These are phyloP conservation scores for Stegodyphus dumicola DNA, from an alignment of 1,140 invertebrate species.

Conservation along the genomic window DNA sequence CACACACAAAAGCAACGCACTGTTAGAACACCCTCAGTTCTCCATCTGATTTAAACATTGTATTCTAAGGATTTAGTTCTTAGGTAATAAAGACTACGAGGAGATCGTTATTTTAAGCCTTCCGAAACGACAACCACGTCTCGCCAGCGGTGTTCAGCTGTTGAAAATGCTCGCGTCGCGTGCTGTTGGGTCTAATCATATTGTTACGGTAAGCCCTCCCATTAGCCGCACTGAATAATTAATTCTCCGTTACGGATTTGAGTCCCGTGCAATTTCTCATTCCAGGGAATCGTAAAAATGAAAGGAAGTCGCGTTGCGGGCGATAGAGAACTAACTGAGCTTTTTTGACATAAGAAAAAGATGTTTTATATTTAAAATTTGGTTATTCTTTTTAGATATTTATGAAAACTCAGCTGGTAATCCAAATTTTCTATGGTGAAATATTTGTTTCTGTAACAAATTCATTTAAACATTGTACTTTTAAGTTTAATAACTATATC, in stretches of 20 bases:
- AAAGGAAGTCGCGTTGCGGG: neutral
- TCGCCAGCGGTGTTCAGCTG: slow-evolving; percentile 19
- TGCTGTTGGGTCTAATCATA: slow-evolving; percentile 42
- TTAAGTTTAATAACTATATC: too few relatives aligned
- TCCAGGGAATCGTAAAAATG: neutral
- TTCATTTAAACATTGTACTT: too few relatives aligned
- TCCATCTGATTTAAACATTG: too few relatives aligned
- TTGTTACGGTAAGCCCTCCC: slow-evolving; percentile 43
- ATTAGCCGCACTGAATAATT: slow-evolving; percentile 49
- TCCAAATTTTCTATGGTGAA: too few relatives aligned
- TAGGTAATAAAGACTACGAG: slow-evolving; percentile 39
- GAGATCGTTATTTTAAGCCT: slow-evolving; percentile 48
- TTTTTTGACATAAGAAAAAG: too few relatives aligned
- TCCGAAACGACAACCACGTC: neutral
- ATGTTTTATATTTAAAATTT: too few relatives aligned
- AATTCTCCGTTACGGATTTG: slow-evolving; percentile 23
- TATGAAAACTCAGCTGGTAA: too few relatives aligned
- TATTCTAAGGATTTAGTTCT: slow-evolving; percentile 9
- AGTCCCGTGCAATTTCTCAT: neutral
- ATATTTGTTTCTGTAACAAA: too few relatives aligned
- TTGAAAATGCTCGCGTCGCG: neutral
- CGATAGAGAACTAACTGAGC: too few relatives aligned
- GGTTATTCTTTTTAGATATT: too few relatives aligned
- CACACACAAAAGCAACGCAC: too few relatives aligned
- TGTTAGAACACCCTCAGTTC: too few relatives aligned